phyloP scores from a whole-genome alignment of 1,140 invertebrate genomes.

The Adelges cooleyi region DNA sequence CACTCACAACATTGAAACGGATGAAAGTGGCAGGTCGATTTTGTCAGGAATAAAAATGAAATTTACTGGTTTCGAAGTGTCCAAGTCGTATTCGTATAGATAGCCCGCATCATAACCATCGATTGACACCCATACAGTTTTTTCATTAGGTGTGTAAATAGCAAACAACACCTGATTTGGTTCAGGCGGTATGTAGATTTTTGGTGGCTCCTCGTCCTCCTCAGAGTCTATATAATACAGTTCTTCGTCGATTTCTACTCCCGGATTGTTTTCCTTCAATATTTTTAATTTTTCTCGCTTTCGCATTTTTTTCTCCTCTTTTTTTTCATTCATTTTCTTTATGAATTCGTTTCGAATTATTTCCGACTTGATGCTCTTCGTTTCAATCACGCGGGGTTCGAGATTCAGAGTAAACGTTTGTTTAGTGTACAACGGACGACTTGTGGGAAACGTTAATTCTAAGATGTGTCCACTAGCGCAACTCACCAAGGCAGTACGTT shows the following conservation, averaged over 20 bases:
- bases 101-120: slow-evolving; percentile 61
- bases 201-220: slow-evolving; percentile 7
- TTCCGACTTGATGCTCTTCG: slow-evolving; percentile 47
- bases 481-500: not conserved
- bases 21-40: slow-evolving; percentile 46
- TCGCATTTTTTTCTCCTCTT: slow-evolving; percentile 42
- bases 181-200: not conserved
- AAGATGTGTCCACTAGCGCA: not conserved
- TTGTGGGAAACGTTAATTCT: not conserved
- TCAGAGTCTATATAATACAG: slow-evolving; percentile 37
- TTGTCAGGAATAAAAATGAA: slow-evolving; percentile 42
- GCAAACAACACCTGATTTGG: slow-evolving; percentile 32
- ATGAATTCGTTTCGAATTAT: slow-evolving; percentile 42
- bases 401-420: not conserved
- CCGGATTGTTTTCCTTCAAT: slow-evolving; percentile 44
- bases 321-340: slow-evolving; percentile 39
- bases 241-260: slow-evolving; percentile 47
- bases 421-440: not conserved
- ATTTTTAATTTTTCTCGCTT: slow-evolving; percentile 45
- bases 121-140: slow-evolving; percentile 48
- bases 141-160: slow-evolving; percentile 32
- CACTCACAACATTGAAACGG: slow-evolving; percentile 44
- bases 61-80: slow-evolving; percentile 36
- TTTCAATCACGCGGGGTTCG: slow-evolving; percentile 35
- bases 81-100: slow-evolving; percentile 51